Evolutionary conservation across 2,797 vertebrate species (phyloP).

Genomic region (Microchirus variegatus): DNA sequence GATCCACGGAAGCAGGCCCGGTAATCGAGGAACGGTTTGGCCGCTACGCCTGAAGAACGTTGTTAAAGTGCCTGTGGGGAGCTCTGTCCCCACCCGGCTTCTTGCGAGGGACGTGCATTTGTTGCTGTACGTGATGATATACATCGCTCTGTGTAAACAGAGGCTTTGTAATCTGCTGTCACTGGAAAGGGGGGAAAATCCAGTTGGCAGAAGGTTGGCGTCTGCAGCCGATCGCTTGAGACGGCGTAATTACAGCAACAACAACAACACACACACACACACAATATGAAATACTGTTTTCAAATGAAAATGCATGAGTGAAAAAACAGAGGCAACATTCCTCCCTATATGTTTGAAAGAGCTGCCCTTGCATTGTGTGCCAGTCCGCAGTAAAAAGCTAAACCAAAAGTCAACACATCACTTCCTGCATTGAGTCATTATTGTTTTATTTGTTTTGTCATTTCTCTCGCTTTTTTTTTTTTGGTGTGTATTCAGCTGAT

Average conservation of each 20-base stretch:
- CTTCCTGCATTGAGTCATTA: constrained; percentile 60
- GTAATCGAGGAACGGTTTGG: constrained; percentile 46
- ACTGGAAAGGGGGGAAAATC: background rate
- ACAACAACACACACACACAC: background rate
- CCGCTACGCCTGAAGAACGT: constrained; percentile 7
- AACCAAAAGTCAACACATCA: constrained; percentile 64
- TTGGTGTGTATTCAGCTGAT: constrained; percentile 70
- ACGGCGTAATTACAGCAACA: constrained; percentile 1
- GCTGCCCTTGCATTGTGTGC: constrained; percentile 38
- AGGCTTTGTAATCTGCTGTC: background rate
- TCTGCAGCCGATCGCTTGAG: constrained; percentile 9
- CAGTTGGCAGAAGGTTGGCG: constrained; percentile 3
- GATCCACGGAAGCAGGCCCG: constrained; percentile 23
- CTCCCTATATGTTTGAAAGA: constrained; percentile 46
- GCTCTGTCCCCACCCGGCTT: constrained; percentile 6
- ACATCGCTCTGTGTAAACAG: background rate
- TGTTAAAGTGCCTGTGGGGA: constrained; percentile 10
- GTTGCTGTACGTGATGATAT: background rate
- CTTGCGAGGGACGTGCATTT: background rate
- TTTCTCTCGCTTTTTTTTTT: constrained; percentile 54
- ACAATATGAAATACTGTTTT: background rate
- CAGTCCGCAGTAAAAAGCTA: constrained; percentile 57
- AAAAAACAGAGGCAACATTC: constrained; percentile 46
- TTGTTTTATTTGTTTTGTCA: constrained; percentile 66
- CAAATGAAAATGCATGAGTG: background rate